These are phyloP conservation scores for Calliopum simillimum DNA, from an alignment of 2,888 invertebrate species.

Conservation along the genomic window DNA sequence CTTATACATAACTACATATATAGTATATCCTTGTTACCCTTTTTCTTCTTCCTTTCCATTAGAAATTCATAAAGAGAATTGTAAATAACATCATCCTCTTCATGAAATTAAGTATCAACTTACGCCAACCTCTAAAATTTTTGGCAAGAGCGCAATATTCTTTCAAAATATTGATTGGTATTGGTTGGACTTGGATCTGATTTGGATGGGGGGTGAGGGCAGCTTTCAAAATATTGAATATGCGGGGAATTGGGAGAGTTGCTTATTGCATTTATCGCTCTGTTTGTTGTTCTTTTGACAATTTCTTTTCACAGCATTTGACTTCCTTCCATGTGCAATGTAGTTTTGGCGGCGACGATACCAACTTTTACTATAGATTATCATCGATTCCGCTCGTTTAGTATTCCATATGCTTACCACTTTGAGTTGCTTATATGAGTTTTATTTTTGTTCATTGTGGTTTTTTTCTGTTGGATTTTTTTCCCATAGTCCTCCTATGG, in stretches of 20 bases:
- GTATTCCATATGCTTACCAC: neutral
- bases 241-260: neutral
- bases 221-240: too few relatives aligned
- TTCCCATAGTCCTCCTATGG: neutral
- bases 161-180: constrained; percentile 8
- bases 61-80: constrained; percentile 32
- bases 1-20: too few relatives aligned
- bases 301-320: constrained; percentile 6
- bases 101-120: neutral
- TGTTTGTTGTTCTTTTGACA: constrained; percentile 1
- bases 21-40: neutral
- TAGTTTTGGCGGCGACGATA: neutral
- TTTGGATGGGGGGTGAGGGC: too few relatives aligned
- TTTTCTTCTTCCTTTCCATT: too few relatives aligned
- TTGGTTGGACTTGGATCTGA: neutral
- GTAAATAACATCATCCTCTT: constrained; percentile 9
- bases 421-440: neutral
- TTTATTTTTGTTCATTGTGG: neutral
- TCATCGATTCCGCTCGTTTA: neutral
- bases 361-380: constrained; percentile 14
- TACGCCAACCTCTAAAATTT: neutral
- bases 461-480: neutral
- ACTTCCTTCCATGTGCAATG: neutral
- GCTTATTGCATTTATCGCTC: constrained; percentile 4
- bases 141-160: neutral